A percentile compares a stretch with the other conserved stretches of the same genome.
Conservation (phyloP, 2,888 invertebrate genomes). For the Leptogaster cylindrica region DNA sequence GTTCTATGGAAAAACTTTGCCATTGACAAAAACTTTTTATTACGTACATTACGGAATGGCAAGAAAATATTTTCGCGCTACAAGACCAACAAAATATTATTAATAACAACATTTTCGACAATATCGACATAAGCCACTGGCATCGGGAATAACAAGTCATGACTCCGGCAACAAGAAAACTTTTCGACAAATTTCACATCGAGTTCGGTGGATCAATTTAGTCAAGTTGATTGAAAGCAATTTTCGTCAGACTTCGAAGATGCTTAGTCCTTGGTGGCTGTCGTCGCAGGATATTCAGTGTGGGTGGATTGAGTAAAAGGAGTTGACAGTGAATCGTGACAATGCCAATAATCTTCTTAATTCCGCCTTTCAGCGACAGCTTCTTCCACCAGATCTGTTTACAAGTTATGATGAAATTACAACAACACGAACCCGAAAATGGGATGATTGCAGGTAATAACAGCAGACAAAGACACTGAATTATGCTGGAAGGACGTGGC, state of each 20-base stretch:
- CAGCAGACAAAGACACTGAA: not conserved
- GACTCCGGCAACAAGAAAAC: conserved; percentile 1
- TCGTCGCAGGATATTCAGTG: conserved; percentile 19
- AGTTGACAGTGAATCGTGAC: not conserved
- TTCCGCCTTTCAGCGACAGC: not conserved
- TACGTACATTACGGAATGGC: conserved; percentile 42
- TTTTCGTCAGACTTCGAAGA: conserved; percentile 32
- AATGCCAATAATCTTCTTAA: conserved; percentile 18
- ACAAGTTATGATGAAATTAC: conserved; percentile 15
- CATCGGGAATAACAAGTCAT: not conserved
- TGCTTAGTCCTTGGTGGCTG: conserved; percentile 6
- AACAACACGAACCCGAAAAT: conserved; percentile 22
- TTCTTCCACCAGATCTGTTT: conserved; percentile 1
- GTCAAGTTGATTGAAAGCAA: conserved; percentile 39
- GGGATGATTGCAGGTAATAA: not conserved
- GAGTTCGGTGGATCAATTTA: conserved; percentile 31
- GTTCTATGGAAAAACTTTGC: conserved; percentile 34
- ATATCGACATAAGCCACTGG: conserved; percentile 21
- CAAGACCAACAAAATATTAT: conserved; percentile 35
- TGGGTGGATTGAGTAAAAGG: conserved; percentile 4
- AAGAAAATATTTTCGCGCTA: conserved; percentile 38
- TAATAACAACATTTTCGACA: conserved; percentile 33
- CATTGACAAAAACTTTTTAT: conserved; percentile 45
- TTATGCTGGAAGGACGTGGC: not conserved
- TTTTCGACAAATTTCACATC: conserved; percentile 39